Base-by-base conservation (phyloP, 2,888 invertebrate genomes). In the Zygaena filipendulae region DNA sequence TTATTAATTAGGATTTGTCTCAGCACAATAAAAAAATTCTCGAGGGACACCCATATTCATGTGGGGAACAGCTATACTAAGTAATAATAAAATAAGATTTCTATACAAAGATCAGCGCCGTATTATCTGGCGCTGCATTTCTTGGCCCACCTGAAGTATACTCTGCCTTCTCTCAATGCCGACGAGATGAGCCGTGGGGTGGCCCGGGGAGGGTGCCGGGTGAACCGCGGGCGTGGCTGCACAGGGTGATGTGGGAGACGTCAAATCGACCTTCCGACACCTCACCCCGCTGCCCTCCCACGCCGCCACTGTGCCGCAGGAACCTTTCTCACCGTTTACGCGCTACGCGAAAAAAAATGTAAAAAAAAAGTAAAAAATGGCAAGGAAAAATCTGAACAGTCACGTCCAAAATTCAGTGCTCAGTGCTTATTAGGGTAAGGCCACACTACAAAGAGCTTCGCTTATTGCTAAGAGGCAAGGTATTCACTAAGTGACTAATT, bases 251-350 rank as follows among this genome's bases (percentile, higher is more conserved):
- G 75, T 68, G 0, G 80, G 79, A 0, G 77, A 75, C 2, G 77
- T 75, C 3, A 79, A 50, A 38, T 79, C 79, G 21, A 80, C 81
- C 55, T 85, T 85, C 31, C 85, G 80, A 49, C 85, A 85, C 18
- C 85, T 62, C 13, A 85, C 85, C 3, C 83, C 84, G 23, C 82
- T 81, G 3, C 84, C 82, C 38, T 85, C 85, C 85, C 85, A 85
- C n/a, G 84, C 84, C 1, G 85, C 84, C 19, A 85, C 82, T n/a
- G 84, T 84, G 41, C 84, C 82, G 47, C 84, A 86, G 29, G 85
- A 84, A 21, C 84, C 84, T 52, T 86, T 86, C 49, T 87, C 87
- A 48, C 85, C 83, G 38, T 85, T 85, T 35, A 87, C 66, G 42
- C 86, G 82, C 88, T 86, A 13, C 11, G 2, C 7, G 11, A 22